Evolutionary conservation across 2,113 vertebrate genomes (phyloP).

Genomic region (Mastomys natalensis): DNA sequence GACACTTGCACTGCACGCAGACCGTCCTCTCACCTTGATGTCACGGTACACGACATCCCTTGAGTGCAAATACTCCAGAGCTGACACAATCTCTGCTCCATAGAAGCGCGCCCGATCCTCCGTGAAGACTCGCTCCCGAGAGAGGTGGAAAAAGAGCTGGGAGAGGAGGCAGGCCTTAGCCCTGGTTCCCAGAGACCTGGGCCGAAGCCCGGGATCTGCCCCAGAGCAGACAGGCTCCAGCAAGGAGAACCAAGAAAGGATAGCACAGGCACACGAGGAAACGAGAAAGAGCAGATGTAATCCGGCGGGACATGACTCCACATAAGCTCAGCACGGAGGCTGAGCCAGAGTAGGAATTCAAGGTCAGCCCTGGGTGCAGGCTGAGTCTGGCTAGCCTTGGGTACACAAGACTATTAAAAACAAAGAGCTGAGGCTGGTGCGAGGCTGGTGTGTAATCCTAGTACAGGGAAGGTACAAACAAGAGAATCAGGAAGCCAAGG

Average conservation of each 20-base stretch:
- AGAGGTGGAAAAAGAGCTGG: slow-evolving; percentile 97
- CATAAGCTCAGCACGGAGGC: not conserved
- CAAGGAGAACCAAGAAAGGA: not conserved
- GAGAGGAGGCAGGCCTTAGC: fast-evolving
- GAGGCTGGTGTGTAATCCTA: not conserved
- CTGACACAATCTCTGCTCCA: slow-evolving; percentile 96
- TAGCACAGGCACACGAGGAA: too few relatives aligned
- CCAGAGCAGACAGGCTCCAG: not conserved
- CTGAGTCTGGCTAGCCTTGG: not conserved
- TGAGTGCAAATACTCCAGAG: slow-evolving; percentile 96
- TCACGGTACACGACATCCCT: slow-evolving; percentile 96
- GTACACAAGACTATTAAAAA: not conserved
- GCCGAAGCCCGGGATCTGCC: not conserved
- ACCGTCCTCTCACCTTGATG: slow-evolving; percentile 90
- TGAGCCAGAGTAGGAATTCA: not conserved
- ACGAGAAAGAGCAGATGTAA: not conserved
- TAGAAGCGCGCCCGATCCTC: slow-evolving; percentile 97
- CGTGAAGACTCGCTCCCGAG: slow-evolving; percentile 94
- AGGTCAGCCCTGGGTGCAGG: not conserved
- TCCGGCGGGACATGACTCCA: too few relatives aligned
- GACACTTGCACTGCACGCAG: not conserved
- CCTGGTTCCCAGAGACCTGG: not conserved
- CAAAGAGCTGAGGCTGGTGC: too few relatives aligned
- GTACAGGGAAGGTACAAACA: not conserved
- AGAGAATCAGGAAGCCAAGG: not conserved